Percentiles rank a stretch among this genome's conserved stretches.
These are phyloP conservation scores for Xestoiulus laeticollis DNA, from an alignment of 2,888 invertebrate genomes.

Conservation along the genomic window DNA sequence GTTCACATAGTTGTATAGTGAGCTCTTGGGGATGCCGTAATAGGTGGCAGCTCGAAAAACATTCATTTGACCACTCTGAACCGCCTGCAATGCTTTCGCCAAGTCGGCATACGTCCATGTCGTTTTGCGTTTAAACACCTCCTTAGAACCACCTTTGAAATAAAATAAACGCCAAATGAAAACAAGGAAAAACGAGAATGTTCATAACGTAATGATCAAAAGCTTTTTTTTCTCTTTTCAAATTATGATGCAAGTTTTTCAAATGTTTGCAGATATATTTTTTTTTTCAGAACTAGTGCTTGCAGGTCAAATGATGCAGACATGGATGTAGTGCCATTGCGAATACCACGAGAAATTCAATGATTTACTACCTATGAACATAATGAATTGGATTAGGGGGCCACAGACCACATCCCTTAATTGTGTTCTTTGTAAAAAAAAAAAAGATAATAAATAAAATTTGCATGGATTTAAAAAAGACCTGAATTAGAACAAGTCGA, in stretches of 20 bases:
- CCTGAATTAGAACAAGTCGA: too few relatives aligned
- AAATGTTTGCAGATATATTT: conserved; percentile 15
- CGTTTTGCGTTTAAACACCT: conserved; percentile 33
- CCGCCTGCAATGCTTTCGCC: conserved; percentile 52
- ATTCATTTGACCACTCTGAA: conserved; percentile 52
- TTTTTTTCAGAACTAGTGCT: not conserved
- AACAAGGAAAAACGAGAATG: conserved; percentile 21
- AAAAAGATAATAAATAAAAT: too few relatives aligned
- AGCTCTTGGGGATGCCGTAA: conserved; percentile 54
- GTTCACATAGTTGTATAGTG: conserved; percentile 52
- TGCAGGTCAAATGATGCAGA: conserved; percentile 10
- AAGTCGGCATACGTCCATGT: conserved; percentile 52
- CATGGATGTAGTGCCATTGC: conserved; percentile 34
- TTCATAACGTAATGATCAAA: not conserved
- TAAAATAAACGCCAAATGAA: conserved; percentile 35
- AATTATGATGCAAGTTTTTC: not conserved
- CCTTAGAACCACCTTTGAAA: conserved; percentile 48
- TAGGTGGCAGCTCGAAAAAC: conserved; percentile 48
- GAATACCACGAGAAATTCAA: too few relatives aligned
- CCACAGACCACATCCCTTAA: too few relatives aligned
- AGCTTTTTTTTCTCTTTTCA: not conserved
- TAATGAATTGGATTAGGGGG: too few relatives aligned
- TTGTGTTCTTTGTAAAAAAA: too few relatives aligned
- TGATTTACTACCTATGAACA: too few relatives aligned
- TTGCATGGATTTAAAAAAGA: too few relatives aligned